These are phyloP conservation scores for Hydrolagus colliei DNA, from an alignment of 2,797 vertebrate genomes.

Conservation along the genomic window DNA sequence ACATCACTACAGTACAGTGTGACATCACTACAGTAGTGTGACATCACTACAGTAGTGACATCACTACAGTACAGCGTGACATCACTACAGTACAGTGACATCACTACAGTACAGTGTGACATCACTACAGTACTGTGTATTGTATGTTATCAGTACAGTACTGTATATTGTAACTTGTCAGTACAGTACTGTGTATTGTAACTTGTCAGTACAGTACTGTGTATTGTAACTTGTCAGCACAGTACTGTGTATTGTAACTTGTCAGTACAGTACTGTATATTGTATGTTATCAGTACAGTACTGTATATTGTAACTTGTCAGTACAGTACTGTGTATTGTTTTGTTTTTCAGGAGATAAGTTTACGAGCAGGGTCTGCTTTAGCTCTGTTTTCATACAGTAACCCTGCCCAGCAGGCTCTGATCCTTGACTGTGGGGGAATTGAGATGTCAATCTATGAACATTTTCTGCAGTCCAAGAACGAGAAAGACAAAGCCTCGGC, in stretches of 20 bases:
- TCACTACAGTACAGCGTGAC: too few relatives aligned
- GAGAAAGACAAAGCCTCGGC: constrained; percentile 57
- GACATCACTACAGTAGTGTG: too few relatives aligned
- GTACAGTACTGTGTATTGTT: constrained; percentile 29
- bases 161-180: too few relatives aligned
- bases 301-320: neutral
- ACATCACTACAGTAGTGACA: too few relatives aligned
- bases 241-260: constrained; percentile 30
- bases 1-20: too few relatives aligned
- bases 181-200: too few relatives aligned
- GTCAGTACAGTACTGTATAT: too few relatives aligned
- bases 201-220: neutral
- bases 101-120: too few relatives aligned
- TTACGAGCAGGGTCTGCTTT: constrained; percentile 59
- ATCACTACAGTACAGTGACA: too few relatives aligned
- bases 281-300: too few relatives aligned
- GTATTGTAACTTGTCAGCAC: neutral
- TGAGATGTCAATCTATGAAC: constrained; percentile 48
- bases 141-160: too few relatives aligned
- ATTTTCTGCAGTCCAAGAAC: constrained; percentile 50
- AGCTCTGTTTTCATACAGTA: constrained; percentile 62
- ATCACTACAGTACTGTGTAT: too few relatives aligned
- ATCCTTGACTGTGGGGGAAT: constrained; percentile 53
- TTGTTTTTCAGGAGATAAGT: constrained; percentile 49
- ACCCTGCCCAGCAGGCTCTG: constrained; percentile 50